A percentile compares a stretch with the other conserved stretches of the same genome.
Evolutionary conservation across 2,797 vertebrate genomes (phyloP).

Genomic region (Myotis findleyi): DNA sequence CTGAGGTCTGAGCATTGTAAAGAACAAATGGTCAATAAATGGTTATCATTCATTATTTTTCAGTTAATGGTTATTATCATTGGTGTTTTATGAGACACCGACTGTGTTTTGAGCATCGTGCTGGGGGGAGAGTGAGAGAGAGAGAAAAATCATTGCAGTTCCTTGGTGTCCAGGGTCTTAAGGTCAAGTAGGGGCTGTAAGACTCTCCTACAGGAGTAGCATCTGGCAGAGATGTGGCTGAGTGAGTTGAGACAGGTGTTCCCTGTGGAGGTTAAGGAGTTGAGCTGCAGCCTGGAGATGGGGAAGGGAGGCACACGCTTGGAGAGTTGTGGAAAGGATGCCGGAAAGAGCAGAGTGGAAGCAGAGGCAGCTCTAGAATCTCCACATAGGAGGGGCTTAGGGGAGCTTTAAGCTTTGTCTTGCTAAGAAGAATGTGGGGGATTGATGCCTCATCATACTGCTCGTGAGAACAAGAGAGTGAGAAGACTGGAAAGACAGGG

Average conservation of each 20-base stretch:
- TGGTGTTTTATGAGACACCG: background rate
- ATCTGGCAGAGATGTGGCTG: background rate
- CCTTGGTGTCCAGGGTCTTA: slow-evolving; percentile 16
- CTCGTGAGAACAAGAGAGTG: background rate
- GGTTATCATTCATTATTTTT: slow-evolving; percentile 17
- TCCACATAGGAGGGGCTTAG: background rate
- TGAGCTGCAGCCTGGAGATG: background rate
- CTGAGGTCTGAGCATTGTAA: background rate
- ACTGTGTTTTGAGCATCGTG: background rate
- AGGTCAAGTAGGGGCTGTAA: background rate
- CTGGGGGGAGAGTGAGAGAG: background rate
- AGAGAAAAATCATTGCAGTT: background rate
- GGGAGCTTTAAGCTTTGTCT: background rate
- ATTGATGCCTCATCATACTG: background rate
- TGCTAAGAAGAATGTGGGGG: background rate
- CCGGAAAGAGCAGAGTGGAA: background rate
- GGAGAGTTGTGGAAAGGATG: background rate
- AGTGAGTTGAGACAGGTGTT: background rate
- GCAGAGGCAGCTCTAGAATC: background rate
- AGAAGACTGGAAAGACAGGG: background rate
- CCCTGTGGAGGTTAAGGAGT: background rate
- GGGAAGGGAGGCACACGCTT: background rate
- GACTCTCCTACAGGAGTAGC: background rate
- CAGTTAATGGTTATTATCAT: background rate
- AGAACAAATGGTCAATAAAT: background rate